Percentiles rank a stretch among this genome's conserved stretches.
These are phyloP conservation scores for Hoplodrina blanda DNA, from an alignment of 2,888 invertebrate species.

Conservation along the genomic window DNA sequence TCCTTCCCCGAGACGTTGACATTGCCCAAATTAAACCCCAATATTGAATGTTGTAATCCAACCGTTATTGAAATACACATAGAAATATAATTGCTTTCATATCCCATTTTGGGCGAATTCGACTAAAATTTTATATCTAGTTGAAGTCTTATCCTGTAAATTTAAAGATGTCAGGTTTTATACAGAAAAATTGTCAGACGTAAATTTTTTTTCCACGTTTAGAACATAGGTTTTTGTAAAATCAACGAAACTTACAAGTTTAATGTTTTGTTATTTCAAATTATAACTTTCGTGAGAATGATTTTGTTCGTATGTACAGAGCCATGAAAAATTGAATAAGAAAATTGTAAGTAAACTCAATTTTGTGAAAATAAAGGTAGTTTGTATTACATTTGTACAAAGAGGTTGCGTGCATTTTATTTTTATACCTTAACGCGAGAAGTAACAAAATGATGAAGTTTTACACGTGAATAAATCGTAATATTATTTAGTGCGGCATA, in stretches of 20 bases:
- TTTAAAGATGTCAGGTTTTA: not conserved
- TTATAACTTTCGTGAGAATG: constrained; percentile 12
- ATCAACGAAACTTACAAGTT: not conserved
- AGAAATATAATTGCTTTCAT: constrained; percentile 44
- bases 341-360: constrained; percentile 15
- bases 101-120: not conserved
- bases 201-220: not conserved
- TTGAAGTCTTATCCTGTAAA: not conserved
- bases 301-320: constrained; percentile 17
- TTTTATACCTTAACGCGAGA: not conserved
- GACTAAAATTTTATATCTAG: not conserved
- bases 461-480: constrained; percentile 40
- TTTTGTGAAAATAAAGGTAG: constrained; percentile 23
- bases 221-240: not conserved
- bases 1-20: constrained; percentile 73
- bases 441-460: constrained; percentile 28
- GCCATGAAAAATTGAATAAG: constrained; percentile 12
- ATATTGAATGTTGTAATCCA: constrained; percentile 72
- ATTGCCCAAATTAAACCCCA: constrained; percentile 77
- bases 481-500: constrained; percentile 45
- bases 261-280: constrained; percentile 5
- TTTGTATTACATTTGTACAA: constrained; percentile 29
- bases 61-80: constrained; percentile 62
- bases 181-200: not conserved
- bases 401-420: constrained; percentile 12